Percentiles rank a stretch among this genome's conserved stretches.
phyloP scores from a whole-genome alignment of 2,888 invertebrate species.

The Drosophila meridiana region DNA sequence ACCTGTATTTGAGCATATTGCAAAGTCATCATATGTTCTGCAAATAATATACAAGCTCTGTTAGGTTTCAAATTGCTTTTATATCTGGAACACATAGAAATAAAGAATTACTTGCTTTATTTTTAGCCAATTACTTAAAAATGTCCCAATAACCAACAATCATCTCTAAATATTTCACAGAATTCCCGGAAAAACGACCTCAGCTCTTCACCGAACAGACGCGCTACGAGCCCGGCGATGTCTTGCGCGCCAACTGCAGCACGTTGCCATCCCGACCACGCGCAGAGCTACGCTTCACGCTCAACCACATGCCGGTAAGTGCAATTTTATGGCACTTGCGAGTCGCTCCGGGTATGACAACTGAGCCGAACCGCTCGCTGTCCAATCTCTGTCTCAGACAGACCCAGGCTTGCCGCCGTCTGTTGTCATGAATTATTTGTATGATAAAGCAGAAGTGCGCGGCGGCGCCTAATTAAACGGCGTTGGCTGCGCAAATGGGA shows the following conservation, averaged over 20 bases:
- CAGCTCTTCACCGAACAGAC: constrained; percentile 89
- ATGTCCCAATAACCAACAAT: background rate
- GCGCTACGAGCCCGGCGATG: constrained; percentile 91
- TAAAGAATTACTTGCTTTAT: background rate
- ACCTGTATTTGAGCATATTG: too few relatives aligned
- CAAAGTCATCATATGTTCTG: too few relatives aligned
- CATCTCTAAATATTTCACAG: constrained; percentile 86
- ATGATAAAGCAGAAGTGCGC: constrained; percentile 16
- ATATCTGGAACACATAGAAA: too few relatives aligned
- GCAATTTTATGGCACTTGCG: background rate
- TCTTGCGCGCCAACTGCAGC: constrained; percentile 91
- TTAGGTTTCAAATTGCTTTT: too few relatives aligned
- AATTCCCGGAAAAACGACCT: constrained; percentile 89
- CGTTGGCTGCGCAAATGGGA: constrained; percentile 56
- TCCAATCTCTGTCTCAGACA: background rate
- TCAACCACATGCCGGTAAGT: constrained; percentile 92
- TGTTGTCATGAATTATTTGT: constrained; percentile 20
- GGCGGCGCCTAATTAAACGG: constrained; percentile 64
- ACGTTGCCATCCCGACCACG: constrained; percentile 90
- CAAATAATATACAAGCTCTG: too few relatives aligned
- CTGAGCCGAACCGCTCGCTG: background rate
- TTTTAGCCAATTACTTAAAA: background rate
- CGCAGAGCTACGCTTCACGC: constrained; percentile 90
- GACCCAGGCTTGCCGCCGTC: background rate
- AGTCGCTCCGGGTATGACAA: background rate